Percentiles rank a stretch among this genome's conserved stretches.
phyloP scores from a whole-genome alignment of 2,797 vertebrate genomes.

The Cyclura pinguis region DNA sequence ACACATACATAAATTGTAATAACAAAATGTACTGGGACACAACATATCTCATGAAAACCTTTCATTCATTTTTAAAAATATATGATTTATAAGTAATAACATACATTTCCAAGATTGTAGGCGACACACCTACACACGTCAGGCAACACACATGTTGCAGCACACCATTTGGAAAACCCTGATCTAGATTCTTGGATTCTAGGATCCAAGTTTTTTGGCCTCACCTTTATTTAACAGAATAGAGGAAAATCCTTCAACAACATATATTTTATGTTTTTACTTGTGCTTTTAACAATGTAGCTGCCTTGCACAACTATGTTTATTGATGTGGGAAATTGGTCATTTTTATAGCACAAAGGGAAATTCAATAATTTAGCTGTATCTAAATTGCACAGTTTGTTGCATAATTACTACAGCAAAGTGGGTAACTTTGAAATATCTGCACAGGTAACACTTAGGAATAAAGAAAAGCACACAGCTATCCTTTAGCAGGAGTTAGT shows the following conservation, averaged over 20 bases:
- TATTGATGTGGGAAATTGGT: slow-evolving; percentile 2
- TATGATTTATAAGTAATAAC: no score
- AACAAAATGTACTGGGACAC: no score
- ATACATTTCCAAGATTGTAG: no score
- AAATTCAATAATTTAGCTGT: slow-evolving; percentile 19
- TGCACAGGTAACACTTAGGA: slow-evolving; percentile 16
- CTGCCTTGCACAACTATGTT: neutral
- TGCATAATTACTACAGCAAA: slow-evolving; percentile 24
- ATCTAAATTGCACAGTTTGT: slow-evolving; percentile 30
- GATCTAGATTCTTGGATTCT: neutral
- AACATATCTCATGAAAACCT: no score
- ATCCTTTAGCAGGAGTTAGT: neutral
- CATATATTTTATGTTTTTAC: slow-evolving; percentile 16
- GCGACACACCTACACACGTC: no score
- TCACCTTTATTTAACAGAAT: neutral
- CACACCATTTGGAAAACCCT: no score
- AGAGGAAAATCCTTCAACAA: neutral
- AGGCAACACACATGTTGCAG: no score
- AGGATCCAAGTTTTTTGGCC: neutral
- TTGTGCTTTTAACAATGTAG: neutral
- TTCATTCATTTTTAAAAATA: no score
- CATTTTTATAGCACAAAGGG: neutral
- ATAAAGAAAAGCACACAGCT: neutral
- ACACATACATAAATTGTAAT: no score
- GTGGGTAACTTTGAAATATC: slow-evolving; percentile 38